Conservation (phyloP, 1,140 invertebrate genomes). For the Zelostemma sp. region DNA sequence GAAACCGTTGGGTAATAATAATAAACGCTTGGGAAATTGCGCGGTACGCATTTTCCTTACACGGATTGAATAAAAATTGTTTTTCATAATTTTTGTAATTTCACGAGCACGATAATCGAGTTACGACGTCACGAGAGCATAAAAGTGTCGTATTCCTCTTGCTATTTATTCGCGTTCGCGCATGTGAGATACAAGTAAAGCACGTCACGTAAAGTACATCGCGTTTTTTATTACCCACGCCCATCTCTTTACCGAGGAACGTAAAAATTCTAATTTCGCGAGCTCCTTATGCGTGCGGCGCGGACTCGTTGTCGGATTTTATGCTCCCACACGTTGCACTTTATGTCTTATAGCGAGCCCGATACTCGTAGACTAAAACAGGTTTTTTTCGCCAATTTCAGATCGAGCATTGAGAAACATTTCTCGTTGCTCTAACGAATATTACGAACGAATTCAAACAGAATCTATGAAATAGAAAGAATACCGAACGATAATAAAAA, state of each 20-base stretch:
- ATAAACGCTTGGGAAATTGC: slow-evolving; percentile 10
- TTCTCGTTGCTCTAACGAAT: too few species aligned
- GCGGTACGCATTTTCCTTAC: slow-evolving; percentile 7
- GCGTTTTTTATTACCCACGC: slow-evolving; percentile 35
- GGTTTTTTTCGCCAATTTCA: background rate
- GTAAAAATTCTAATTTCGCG: slow-evolving; percentile 47
- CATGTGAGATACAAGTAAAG: slow-evolving; percentile 23
- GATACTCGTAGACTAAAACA: background rate
- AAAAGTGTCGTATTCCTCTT: slow-evolving; percentile 1
- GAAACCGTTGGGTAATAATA: background rate
- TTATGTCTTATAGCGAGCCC: slow-evolving; percentile 31
- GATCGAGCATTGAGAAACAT: slow-evolving; percentile 25
- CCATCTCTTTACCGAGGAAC: slow-evolving; percentile 25
- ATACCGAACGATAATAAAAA: too few species aligned
- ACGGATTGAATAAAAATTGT: too few species aligned
- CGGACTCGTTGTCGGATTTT: slow-evolving; percentile 35
- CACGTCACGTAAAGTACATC: slow-evolving; percentile 39
- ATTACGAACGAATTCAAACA: too few species aligned
- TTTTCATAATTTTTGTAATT: too few species aligned
- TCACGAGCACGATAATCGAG: background rate
- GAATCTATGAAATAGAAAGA: too few species aligned
- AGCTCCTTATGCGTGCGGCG: slow-evolving; percentile 29
- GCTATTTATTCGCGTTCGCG: slow-evolving; percentile 14
- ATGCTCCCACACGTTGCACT: slow-evolving; percentile 41
- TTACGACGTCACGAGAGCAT: slow-evolving; percentile 1